A percentile compares a stretch with the other conserved stretches of the same genome.
These are phyloP conservation scores for Motacilla tschutschensis DNA, from an alignment of 2,113 vertebrate species.

Conservation along the genomic window DNA sequence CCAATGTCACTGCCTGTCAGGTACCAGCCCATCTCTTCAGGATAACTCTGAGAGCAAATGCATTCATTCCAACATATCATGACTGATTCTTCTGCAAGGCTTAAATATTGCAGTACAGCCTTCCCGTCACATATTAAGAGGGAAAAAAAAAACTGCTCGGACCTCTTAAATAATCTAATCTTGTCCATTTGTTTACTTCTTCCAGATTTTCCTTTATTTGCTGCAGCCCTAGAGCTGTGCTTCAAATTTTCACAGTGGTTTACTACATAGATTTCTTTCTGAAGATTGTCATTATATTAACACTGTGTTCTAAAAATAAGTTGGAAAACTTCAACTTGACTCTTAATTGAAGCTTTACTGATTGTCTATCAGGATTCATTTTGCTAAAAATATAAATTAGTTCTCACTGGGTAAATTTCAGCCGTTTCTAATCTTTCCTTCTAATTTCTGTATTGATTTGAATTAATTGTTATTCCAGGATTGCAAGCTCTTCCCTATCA, in stretches of 20 bases:
- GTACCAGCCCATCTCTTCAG: neutral
- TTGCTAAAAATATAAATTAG: conserved; percentile 35
- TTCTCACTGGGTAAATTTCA: conserved; percentile 48
- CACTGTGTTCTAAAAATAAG: neutral
- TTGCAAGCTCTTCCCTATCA: conserved; percentile 19
- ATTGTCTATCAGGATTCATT: neutral
- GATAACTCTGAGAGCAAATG: neutral
- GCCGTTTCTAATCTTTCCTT: conserved; percentile 41
- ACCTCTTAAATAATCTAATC: neutral
- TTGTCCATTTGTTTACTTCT: neutral
- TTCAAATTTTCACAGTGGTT: neutral
- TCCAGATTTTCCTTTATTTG: neutral
- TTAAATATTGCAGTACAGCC: neutral
- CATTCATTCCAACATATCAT: neutral
- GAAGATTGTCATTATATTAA: neutral
- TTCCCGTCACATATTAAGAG: neutral
- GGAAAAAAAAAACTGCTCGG: neutral
- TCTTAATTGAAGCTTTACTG: conserved; percentile 22
- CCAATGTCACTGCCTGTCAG: accelerated
- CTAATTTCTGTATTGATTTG: conserved; percentile 56
- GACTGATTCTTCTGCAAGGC: neutral
- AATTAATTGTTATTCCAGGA: conserved; percentile 55
- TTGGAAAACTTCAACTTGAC: neutral
- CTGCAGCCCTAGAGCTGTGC: neutral
- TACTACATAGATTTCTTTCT: neutral